Conservation (phyloP, 2,888 invertebrate genomes). For the Orthosia cruda region DNA sequence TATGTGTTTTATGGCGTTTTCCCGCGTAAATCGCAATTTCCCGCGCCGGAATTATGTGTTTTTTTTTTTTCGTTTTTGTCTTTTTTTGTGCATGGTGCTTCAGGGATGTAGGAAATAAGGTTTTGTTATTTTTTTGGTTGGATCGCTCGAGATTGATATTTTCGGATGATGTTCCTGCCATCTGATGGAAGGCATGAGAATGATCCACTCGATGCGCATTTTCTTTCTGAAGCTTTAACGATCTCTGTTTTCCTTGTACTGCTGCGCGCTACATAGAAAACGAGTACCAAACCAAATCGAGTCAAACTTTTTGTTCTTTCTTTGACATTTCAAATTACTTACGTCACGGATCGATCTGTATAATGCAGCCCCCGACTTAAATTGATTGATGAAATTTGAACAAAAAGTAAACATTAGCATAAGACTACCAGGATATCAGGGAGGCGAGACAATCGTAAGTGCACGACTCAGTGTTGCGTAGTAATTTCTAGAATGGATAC, state of each 20-base stretch:
- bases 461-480: constrained; percentile 89
- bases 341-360: constrained; percentile 27
- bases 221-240: not conserved
- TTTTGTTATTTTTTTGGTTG: constrained; percentile 16
- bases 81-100: constrained; percentile 56
- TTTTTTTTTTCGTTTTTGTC: constrained; percentile 44
- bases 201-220: not conserved
- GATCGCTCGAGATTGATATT: constrained; percentile 27
- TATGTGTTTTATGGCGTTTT: constrained; percentile 70
- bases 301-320: constrained; percentile 10
- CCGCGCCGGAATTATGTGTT: constrained; percentile 66
- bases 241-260: no score
- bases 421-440: constrained; percentile 76
- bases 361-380: constrained; percentile 44
- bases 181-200: constrained; percentile 10
- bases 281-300: not conserved
- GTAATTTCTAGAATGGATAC: constrained; percentile 91
- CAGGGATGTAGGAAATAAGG: constrained; percentile 44
- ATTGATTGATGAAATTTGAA: constrained; percentile 77
- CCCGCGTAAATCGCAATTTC: constrained; percentile 71
- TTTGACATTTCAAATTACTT: constrained; percentile 46
- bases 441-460: constrained; percentile 78
- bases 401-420: constrained; percentile 84
- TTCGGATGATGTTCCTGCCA: constrained; percentile 1
- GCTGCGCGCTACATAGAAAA: not conserved